Evolutionary conservation across 2,797 vertebrate genomes (phyloP), one percentile per base, ranked within the genome.

Genomic region (Cottoperca gobio): DNA sequence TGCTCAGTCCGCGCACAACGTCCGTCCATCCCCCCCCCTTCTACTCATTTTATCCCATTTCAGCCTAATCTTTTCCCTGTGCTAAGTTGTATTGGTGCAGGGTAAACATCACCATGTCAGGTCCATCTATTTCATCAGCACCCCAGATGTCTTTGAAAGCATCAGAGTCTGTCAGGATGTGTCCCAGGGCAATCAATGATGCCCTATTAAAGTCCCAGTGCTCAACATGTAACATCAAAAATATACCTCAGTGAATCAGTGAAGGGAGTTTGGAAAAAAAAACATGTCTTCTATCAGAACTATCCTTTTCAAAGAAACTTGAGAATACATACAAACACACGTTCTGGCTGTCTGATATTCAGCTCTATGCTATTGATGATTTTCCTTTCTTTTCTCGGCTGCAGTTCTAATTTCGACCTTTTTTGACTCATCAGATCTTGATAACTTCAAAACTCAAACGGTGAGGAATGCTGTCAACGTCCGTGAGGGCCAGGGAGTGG

Each of bases 401-500:
- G 33, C 42, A 26, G 35, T n/a, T 64, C 52, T 80, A 62, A 65
- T 49, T 85, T 70, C 0, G 1, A 71, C 70, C 37, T 70, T 72
- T 6, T 70, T 57, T 90, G 16, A 72, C 76, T 82, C 55, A 61
- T 81, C 91, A 99, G 97, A 97, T 90, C 94, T 95, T 3, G 97
- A 99, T 64, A 96, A 91, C 91, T 95, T 97, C 86, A 96, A 96
- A 93, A 95, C 79, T 7, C 96, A 95, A 70, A 94, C 91, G 17
- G 95, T 88, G 80, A 95, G 97, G 85, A 97, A 94, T 16, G 92
- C 96, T 0, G 97, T 99, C 58, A 98, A 96, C 0, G 97, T 99
- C 46, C 95, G 97, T 0, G 97, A 98, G 86, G 97, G 97, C 40
- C 97, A 99, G 91, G 97, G 97, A 1, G 97, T 99, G 0, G 97